phyloP scores from a whole-genome alignment of 37 sponge, comb jelly and placozoan species.

The Chondrosia reniformis region DNA sequence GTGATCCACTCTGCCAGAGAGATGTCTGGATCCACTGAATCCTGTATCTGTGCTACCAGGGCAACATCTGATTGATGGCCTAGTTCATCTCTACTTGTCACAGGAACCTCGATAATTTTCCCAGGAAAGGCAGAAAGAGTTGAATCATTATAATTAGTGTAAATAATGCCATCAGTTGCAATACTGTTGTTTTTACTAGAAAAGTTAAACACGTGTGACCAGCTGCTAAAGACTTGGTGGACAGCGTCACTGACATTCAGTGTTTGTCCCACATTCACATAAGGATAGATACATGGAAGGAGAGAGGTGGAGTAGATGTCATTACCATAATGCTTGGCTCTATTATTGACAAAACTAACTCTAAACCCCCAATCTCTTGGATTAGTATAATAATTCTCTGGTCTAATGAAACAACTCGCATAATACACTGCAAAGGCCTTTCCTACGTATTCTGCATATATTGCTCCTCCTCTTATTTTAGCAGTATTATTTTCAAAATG shows the following conservation, averaged over 20 bases:
- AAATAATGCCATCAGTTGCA: slow-evolving; percentile 23
- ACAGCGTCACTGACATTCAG: neutral
- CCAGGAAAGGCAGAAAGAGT: neutral
- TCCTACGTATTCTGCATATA: slow-evolving; percentile 40
- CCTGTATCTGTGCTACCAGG: neutral
- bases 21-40: neutral
- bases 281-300: slow-evolving; percentile 33
- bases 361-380: slow-evolving; percentile 32
- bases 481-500: slow-evolving; percentile 32
- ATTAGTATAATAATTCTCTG: slow-evolving; percentile 5
- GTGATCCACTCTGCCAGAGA: slow-evolving; percentile 5
- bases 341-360: slow-evolving; percentile 32
- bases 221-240: slow-evolving; percentile 2
- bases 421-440: slow-evolving; percentile 15
- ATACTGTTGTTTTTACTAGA: slow-evolving; percentile 15
- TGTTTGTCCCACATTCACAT: neutral
- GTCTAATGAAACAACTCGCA: slow-evolving; percentile 49
- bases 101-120: slow-evolving; percentile 2
- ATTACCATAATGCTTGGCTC: slow-evolving; percentile 9
- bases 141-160: neutral
- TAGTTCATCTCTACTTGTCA: neutral
- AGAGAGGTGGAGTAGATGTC: slow-evolving; percentile 44
- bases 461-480: slow-evolving; percentile 38
- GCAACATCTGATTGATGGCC: too few relatives aligned
- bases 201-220: neutral